Conservation (phyloP, 2,113 vertebrate species). For the Chunga burmeisteri region DNA sequence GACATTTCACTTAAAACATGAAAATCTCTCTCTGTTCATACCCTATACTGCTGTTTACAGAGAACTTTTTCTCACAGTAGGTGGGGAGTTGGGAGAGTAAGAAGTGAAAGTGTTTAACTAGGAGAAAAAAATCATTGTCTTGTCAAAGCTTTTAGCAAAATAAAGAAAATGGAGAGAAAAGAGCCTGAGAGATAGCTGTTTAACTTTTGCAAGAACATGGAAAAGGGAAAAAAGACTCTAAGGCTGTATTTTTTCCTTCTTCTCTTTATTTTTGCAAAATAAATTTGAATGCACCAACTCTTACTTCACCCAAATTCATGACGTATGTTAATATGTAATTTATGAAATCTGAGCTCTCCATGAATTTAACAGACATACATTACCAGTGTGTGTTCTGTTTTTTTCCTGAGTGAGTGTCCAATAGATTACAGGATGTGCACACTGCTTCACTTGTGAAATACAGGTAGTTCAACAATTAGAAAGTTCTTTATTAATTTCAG, state of each 20-base stretch:
- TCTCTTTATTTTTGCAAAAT: background rate
- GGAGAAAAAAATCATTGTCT: background rate
- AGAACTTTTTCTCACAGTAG: background rate
- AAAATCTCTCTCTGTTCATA: background rate
- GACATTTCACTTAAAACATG: background rate
- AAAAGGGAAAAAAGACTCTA: background rate
- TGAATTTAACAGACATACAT: background rate
- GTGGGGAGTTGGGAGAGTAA: background rate
- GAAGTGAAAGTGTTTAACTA: background rate
- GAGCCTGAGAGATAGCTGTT: background rate
- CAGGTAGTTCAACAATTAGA: background rate
- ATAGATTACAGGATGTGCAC: background rate
- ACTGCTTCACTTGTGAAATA: background rate
- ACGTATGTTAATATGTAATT: background rate
- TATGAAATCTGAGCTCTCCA: background rate
- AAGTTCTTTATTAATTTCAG: background rate
- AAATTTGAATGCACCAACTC: background rate
- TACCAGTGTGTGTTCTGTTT: rapidly evolving
- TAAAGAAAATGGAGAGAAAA: background rate
- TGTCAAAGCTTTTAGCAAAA: conserved; percentile 1
- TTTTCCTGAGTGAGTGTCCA: background rate
- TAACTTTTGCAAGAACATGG: background rate
- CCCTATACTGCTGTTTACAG: background rate
- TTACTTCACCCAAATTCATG: background rate
- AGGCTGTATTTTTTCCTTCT: background rate